These are phyloP conservation scores for Sinosuthora webbiana DNA, from an alignment of 2,113 vertebrate genomes.

Conservation along the genomic window DNA sequence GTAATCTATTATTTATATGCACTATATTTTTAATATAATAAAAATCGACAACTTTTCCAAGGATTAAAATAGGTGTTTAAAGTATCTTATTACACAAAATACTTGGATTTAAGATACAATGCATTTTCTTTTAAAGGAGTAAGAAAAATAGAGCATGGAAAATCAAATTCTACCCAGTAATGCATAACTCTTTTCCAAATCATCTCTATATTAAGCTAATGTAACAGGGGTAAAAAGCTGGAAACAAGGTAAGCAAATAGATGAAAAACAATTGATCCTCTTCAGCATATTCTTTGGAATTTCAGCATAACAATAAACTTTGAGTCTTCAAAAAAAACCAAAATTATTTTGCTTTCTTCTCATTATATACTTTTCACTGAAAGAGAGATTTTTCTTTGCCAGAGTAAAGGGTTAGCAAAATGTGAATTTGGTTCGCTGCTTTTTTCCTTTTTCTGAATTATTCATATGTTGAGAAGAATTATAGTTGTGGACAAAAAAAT, in stretches of 20 bases:
- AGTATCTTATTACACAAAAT: not conserved
- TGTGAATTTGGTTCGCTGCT: not conserved
- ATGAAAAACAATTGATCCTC: not conserved
- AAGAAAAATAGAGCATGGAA: not conserved
- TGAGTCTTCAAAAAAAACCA: not conserved
- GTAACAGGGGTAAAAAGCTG: not conserved
- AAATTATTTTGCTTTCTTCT: not conserved
- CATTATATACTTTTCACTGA: not conserved
- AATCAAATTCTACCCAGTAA: not conserved
- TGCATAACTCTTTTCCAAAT: not conserved
- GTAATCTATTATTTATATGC: not conserved
- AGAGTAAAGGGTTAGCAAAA: not conserved
- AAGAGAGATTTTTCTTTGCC: not conserved
- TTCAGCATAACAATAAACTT: not conserved
- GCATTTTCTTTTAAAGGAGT: not conserved
- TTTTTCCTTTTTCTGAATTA: not conserved
- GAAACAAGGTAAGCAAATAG: not conserved
- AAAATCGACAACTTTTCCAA: not conserved
- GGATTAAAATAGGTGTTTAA: not conserved
- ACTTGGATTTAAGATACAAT: not conserved
- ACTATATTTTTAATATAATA: not conserved
- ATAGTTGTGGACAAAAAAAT: not conserved
- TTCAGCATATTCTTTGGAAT: not conserved
- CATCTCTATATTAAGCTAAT: not conserved
- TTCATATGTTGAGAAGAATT: not conserved